Evolutionary conservation across 2,888 invertebrate genomes (phyloP).

Genomic region (Lobophora halterata): DNA sequence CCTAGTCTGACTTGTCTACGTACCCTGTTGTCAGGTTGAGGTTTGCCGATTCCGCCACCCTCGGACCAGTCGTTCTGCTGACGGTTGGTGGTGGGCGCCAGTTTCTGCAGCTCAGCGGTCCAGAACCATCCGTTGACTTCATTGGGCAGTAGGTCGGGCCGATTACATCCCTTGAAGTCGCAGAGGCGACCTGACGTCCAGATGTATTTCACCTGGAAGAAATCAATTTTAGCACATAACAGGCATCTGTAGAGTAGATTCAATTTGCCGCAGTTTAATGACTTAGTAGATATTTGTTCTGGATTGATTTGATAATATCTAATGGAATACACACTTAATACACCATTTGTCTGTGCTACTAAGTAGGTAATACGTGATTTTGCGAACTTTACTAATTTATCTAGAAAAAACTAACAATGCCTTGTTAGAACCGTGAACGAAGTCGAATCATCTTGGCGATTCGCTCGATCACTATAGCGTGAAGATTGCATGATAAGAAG

Average conservation of each 20-base stretch:
- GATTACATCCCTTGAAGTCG: slow-evolving; percentile 94
- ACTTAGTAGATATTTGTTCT: too few species aligned
- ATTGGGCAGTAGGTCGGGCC: slow-evolving; percentile 90
- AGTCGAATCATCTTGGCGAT: slow-evolving; percentile 39
- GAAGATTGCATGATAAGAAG: slow-evolving; percentile 34
- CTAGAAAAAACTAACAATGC: slow-evolving; percentile 39
- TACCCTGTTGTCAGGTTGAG: slow-evolving; percentile 92
- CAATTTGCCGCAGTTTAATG: too few species aligned
- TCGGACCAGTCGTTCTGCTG: slow-evolving; percentile 94
- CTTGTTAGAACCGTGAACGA: slow-evolving; percentile 40
- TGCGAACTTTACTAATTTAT: neutral
- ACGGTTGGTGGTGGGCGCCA: slow-evolving; percentile 90
- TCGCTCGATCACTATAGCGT: slow-evolving; percentile 44
- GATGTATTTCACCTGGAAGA: slow-evolving; percentile 88
- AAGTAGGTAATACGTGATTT: too few species aligned
- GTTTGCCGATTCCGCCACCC: slow-evolving; percentile 91
- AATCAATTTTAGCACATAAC: slow-evolving; percentile 1
- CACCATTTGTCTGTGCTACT: too few species aligned
- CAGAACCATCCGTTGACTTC: slow-evolving; percentile 95
- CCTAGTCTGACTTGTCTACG: slow-evolving; percentile 28
- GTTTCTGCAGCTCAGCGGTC: slow-evolving; percentile 92
- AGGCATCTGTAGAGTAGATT: neutral
- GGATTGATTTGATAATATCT: slow-evolving; percentile 1
- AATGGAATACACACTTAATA: too few species aligned
- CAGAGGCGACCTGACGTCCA: slow-evolving; percentile 95